These are phyloP conservation scores for Luperina testacea DNA, from an alignment of 2,888 invertebrate genomes.

Conservation along the genomic window DNA sequence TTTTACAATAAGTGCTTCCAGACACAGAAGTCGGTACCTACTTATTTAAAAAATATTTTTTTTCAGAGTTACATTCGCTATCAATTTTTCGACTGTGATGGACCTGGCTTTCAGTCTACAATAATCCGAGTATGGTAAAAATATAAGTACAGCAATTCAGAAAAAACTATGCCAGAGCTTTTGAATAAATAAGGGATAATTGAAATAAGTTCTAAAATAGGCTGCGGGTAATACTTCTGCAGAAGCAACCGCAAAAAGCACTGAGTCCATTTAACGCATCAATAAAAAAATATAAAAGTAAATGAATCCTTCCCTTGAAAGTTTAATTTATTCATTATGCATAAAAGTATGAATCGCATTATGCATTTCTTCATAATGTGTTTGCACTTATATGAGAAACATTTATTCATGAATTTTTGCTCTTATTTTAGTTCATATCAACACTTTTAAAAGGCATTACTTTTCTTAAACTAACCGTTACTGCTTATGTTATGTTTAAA, in stretches of 20 bases:
- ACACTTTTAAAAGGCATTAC: not conserved
- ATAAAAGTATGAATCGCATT: conserved; percentile 21
- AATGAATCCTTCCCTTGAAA: conserved; percentile 3
- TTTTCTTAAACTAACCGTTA: not conserved
- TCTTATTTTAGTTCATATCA: not conserved
- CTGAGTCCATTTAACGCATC: not conserved
- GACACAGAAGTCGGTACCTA: no score
- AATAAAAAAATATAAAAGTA: not conserved
- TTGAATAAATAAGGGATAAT: not conserved
- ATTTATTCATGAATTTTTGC: conserved; percentile 26
- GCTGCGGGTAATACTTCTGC: no score
- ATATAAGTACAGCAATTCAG: not conserved
- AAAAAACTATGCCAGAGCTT: not conserved
- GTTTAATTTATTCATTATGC: conserved; percentile 47
- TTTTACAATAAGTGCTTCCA: conserved; percentile 5
- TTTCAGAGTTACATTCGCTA: not conserved
- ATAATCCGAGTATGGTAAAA: not conserved
- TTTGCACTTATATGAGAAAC: conserved; percentile 8
- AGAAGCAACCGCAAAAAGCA: not conserved
- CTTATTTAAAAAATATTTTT: not conserved
- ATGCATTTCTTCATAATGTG: conserved; percentile 13
- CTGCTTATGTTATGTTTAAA: not conserved
- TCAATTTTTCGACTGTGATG: not conserved
- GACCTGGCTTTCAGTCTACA: not conserved
- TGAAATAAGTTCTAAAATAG: not conserved